Percentiles rank a stretch among this genome's conserved stretches.
These are phyloP conservation scores for Gouania willdenowi DNA, from an alignment of 2,797 vertebrate genomes.

Conservation along the genomic window DNA sequence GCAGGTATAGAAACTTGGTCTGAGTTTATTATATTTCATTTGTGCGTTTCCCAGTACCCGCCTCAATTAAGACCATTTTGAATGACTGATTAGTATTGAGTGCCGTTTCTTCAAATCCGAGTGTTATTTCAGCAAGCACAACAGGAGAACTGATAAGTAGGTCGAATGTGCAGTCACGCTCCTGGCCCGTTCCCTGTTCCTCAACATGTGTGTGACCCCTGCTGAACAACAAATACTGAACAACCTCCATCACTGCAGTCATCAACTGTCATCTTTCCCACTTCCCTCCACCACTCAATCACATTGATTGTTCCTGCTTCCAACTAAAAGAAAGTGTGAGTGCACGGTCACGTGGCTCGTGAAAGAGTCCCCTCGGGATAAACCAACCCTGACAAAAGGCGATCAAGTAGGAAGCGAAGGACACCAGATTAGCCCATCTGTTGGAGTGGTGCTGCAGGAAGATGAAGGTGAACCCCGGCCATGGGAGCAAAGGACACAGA, in stretches of 20 bases:
- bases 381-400: not conserved
- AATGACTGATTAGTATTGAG: constrained; percentile 31
- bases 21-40: too few species aligned
- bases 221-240: constrained; percentile 10
- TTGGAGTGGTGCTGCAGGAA: not conserved
- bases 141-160: constrained; percentile 41
- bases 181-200: not conserved
- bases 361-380: not conserved
- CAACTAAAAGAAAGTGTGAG: constrained; percentile 2
- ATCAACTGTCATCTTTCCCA: not conserved
- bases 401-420: constrained; percentile 1
- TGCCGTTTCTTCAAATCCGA: constrained; percentile 29
- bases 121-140: constrained; percentile 19
- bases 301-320: constrained; percentile 1
- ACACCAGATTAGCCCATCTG: constrained; percentile 5
- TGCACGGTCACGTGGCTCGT: not conserved
- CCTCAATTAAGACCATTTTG: constrained; percentile 6
- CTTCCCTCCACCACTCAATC: not conserved
- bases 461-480: not conserved
- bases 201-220: constrained; percentile 3
- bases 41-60: constrained; percentile 1
- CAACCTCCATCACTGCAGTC: not conserved
- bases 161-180: constrained; percentile 29
- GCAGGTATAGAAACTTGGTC: too few species aligned
- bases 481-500: too few species aligned